Percentiles rank a stretch among this genome's conserved stretches.
Evolutionary conservation across 1,140 invertebrate genomes (phyloP).

Genomic region (Caenorhabditis remanei): DNA sequence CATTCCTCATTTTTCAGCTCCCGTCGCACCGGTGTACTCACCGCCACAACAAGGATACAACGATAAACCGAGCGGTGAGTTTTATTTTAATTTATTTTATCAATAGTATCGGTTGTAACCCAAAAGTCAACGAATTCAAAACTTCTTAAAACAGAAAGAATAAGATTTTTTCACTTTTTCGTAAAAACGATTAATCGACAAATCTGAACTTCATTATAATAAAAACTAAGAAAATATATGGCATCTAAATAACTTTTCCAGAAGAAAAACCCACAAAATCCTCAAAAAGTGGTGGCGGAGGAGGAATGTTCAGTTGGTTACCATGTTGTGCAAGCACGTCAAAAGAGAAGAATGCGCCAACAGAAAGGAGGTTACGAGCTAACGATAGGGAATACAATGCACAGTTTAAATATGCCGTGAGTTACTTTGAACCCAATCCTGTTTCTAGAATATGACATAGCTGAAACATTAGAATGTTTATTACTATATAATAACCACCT

Average conservation of each 20-base stretch:
- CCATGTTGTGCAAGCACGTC: slow-evolving; percentile 31
- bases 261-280: slow-evolving; percentile 11
- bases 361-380: slow-evolving; percentile 92
- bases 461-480: neutral
- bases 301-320: slow-evolving; percentile 40
- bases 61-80: slow-evolving; percentile 11
- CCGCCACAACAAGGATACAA: slow-evolving; percentile 22
- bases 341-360: slow-evolving; percentile 80
- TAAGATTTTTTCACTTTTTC: too few species aligned
- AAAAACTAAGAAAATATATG: too few species aligned
- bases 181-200: too few species aligned
- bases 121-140: too few species aligned
- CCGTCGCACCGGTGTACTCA: slow-evolving; percentile 9
- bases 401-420: slow-evolving; percentile 96
- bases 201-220: too few species aligned
- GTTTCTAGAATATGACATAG: slow-evolving; percentile 37
- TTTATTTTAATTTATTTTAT: too few species aligned
- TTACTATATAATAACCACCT: too few species aligned
- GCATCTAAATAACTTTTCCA: neutral
- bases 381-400: slow-evolving; percentile 94
- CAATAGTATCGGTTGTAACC: too few species aligned
- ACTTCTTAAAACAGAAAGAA: too few species aligned
- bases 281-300: neutral
- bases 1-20: neutral
- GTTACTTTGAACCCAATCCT: neutral